phyloP scores from a whole-genome alignment of 2,888 invertebrate genomes.

The Vanessa cardui region DNA sequence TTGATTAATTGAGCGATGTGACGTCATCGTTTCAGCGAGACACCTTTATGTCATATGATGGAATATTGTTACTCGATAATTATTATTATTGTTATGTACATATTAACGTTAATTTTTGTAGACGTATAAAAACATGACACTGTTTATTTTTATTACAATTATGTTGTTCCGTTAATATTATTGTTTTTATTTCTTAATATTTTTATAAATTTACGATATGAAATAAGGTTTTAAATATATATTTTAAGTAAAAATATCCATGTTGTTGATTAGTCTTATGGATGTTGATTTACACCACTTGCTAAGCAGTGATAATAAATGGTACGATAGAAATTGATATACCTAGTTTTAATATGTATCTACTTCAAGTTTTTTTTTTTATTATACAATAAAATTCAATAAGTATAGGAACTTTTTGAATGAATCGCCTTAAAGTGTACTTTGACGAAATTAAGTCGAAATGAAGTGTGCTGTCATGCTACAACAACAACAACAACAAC shows the following conservation, averaged over 20 bases:
- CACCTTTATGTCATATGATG: conserved; percentile 51
- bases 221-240: conserved; percentile 67
- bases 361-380: background rate
- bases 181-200: conserved; percentile 53
- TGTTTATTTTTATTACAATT: conserved; percentile 68
- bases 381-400: no score
- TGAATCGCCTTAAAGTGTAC: no score
- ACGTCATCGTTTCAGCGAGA: conserved; percentile 17
- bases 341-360: background rate
- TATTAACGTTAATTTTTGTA: conserved; percentile 56
- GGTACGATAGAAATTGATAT: conserved; percentile 51
- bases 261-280: conserved; percentile 83
- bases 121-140: conserved; percentile 70
- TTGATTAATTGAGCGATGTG: no score
- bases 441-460: no score
- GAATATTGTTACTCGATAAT: conserved; percentile 53
- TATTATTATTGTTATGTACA: conserved; percentile 60
- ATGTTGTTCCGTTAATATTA: conserved; percentile 55
- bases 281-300: conserved; percentile 82
- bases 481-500: no score
- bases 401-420: no score
- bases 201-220: conserved; percentile 66
- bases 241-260: conserved; percentile 75
- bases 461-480: no score
- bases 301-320: conserved; percentile 81